Conservation (phyloP, 2,888 invertebrate genomes). For the Ectropis crepuscularia region DNA sequence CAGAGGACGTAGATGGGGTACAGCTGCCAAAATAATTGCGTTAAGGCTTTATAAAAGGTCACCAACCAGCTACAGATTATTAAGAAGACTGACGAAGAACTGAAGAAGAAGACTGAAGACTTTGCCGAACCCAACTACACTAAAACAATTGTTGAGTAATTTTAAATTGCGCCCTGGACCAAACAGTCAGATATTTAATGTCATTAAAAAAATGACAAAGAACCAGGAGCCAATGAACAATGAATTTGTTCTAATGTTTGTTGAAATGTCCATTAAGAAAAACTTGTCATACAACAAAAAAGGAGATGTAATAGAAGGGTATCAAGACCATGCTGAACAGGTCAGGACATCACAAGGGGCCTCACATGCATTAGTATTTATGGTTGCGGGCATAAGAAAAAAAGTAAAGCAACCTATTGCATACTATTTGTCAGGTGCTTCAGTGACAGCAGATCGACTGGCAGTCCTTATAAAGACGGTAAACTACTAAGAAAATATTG, state of each 20-base stretch:
- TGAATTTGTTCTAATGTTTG: background rate
- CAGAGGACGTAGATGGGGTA: conserved; percentile 18
- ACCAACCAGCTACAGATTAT: conserved; percentile 25
- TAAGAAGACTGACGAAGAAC: conserved; percentile 26
- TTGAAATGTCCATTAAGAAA: background rate
- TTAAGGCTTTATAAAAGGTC: conserved; percentile 28
- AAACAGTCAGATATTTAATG: too few species aligned
- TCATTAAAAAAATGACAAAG: too few species aligned
- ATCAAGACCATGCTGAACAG: background rate
- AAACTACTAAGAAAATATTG: background rate
- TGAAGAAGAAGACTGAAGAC: too few species aligned
- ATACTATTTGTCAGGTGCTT: background rate
- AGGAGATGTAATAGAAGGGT: background rate
- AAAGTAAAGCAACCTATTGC: background rate
- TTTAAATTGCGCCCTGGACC: too few species aligned
- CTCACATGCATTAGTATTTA: background rate
- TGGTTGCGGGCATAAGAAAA: background rate
- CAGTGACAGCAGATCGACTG: background rate
- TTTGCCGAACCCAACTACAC: too few species aligned
- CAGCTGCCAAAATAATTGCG: conserved; percentile 21
- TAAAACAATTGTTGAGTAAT: too few species aligned
- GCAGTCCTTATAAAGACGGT: background rate
- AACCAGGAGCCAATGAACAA: background rate
- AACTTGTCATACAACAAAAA: background rate
- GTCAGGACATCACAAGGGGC: background rate